Evolutionary conservation across 2,888 invertebrate species (phyloP), one percentile per base, ranked within the genome.

Genomic region (Petrolisthes manimaculis): DNA sequence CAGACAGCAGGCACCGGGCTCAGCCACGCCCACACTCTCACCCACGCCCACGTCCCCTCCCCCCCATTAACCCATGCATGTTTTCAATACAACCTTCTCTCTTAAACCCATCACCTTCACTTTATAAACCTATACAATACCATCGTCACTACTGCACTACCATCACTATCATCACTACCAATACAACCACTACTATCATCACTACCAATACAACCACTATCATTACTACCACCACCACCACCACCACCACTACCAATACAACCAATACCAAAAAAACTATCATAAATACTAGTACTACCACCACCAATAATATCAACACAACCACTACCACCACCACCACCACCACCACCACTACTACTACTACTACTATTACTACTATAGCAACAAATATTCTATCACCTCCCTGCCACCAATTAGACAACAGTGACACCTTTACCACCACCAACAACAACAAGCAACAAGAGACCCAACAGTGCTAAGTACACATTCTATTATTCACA

Each of bases 1-100:
- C 21, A 80, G 69, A 75, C 71, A 53, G 51, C 69, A 69, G 61
- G 24, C 67, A 67, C 80, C 55, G 9, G 80, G 56, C 85, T 67
- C 85, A 71, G 55, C 79, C 69, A 71, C 85, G 54, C 80, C 54
- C 69, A 74, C 71, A 37, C 82, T 82, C 24, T 5, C n/a, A 5
- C 8, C 18, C 55, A 51, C 61, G 37, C 61, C 54, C 81, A 24
- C 61, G 5, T 37, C 24, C 61, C 61, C 8, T n/a, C 14, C 61
- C 21, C 81, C 8, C 24, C 56, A 37, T 9, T 61, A 37, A 2
- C 56, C n/a, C 67, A 14, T 53, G 37, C 14, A 51, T 21, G 56
- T 55, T 14, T 2, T 24, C 61, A 53, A 18, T 8, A 24, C 51
- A 51, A 8, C 8, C 78, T 78, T 21, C 78, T 53, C 24, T 18